Evolutionary conservation across 1,140 invertebrate genomes (phyloP).

Genomic region (Drosophila pseudoananassae): DNA sequence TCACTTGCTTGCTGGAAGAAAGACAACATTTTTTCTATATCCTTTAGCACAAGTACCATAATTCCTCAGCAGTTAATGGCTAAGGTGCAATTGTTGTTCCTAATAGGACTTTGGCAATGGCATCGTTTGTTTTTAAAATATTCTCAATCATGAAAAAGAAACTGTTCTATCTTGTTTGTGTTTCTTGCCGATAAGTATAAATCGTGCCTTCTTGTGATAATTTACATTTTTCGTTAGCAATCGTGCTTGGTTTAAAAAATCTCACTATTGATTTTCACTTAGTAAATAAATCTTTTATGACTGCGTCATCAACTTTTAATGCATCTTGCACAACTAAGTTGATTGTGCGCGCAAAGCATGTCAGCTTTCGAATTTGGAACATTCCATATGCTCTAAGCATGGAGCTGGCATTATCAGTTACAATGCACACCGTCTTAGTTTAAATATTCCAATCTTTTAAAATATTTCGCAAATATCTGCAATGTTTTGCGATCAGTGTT

Average conservation of each 20-base stretch:
- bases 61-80: no score
- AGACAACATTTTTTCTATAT: conserved; percentile 5
- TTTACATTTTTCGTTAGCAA: neutral
- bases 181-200: no score
- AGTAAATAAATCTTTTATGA: neutral
- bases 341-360: no score
- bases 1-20: conserved; percentile 20
- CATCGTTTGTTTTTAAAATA: conserved; percentile 21
- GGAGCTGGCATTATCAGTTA: no score
- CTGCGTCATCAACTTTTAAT: conserved; percentile 10
- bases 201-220: conserved; percentile 2
- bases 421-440: no score
- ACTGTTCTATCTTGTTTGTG: conserved; percentile 4
- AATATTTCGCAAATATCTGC: no score
- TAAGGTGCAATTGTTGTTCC: conserved; percentile 13
- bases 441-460: no score
- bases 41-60: conserved; percentile 7
- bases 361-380: no score
- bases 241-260: neutral
- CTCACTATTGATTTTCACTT: neutral
- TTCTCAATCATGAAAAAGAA: conserved; percentile 15
- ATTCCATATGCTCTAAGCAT: no score
- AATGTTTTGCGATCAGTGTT: no score
- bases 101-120: conserved; percentile 20
- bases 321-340: neutral